phyloP scores from a whole-genome alignment of 2,888 invertebrate genomes.

The Scaeva pyrastri region DNA sequence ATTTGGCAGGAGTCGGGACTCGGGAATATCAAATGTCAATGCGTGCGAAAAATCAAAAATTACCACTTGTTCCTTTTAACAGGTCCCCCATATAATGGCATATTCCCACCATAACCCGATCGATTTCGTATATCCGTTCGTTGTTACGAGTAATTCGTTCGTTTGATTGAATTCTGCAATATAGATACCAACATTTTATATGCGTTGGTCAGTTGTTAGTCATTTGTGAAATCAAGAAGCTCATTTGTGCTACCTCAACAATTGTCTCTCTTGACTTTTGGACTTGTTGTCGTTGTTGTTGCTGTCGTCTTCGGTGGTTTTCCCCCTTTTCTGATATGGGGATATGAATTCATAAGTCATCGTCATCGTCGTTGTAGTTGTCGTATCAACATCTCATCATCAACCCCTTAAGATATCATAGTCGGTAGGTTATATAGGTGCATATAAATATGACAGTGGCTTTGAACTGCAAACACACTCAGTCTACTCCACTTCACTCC shows the following conservation, averaged over 20 bases:
- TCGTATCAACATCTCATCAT: not conserved
- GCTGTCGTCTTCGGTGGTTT: conserved; percentile 59
- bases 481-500: not conserved
- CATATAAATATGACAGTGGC: conserved; percentile 25
- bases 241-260: conserved; percentile 74
- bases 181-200: not conserved
- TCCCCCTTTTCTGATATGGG: conserved; percentile 56
- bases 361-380: conserved; percentile 1
- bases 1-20: conserved; percentile 55
- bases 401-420: conserved; percentile 12
- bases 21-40: conserved; percentile 54
- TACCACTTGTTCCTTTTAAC: conserved; percentile 61
- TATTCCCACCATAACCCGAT: conserved; percentile 68
- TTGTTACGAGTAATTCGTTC: conserved; percentile 6
- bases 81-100: conserved; percentile 25
- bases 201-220: conserved; percentile 61
- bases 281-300: conserved; percentile 66
- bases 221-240: conserved; percentile 75
- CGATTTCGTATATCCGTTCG: conserved; percentile 71
- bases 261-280: conserved; percentile 70
- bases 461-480: conserved; percentile 43
- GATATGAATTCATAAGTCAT: conserved; percentile 73
- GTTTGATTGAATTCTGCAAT: conserved; percentile 51
- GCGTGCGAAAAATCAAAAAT: conserved; percentile 72
- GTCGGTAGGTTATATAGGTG: not conserved